Evolutionary conservation across 92 coral and sea anemone species (phyloP).

Genomic region (Diadumene lineata): DNA sequence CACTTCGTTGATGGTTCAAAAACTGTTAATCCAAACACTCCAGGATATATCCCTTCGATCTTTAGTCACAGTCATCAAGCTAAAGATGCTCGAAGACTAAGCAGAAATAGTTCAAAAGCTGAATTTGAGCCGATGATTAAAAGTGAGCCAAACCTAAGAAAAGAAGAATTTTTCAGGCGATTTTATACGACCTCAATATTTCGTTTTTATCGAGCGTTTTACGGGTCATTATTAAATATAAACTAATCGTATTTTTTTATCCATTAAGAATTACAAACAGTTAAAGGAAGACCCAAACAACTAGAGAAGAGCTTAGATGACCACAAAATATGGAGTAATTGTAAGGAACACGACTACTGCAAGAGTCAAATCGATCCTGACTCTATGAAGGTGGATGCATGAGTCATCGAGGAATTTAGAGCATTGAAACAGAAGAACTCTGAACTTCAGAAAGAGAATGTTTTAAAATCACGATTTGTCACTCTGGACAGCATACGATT

Average conservation of each 20-base stretch:
- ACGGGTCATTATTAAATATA: not conserved
- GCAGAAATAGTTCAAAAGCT: conserved; percentile 37
- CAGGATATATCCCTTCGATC: conserved; percentile 28
- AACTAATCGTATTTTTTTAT: not conserved
- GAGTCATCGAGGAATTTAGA: conserved; percentile 27
- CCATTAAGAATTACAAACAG: conserved; percentile 30
- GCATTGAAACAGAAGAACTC: conserved; percentile 25
- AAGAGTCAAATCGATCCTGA: conserved; percentile 35
- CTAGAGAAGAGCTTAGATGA: conserved; percentile 28
- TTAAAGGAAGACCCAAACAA: not conserved
- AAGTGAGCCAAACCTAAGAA: conserved; percentile 42
- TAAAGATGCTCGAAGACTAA: conserved; percentile 33
- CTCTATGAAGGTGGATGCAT: conserved; percentile 26
- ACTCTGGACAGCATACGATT: conserved; percentile 29
- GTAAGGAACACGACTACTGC: conserved; percentile 43
- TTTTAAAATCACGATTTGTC: conserved; percentile 21
- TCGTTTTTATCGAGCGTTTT: not conserved
- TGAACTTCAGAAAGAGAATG: conserved; percentile 48
- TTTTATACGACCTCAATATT: not conserved
- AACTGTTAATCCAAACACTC: conserved; percentile 36
- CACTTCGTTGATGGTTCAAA: conserved; percentile 51
- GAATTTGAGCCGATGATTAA: conserved; percentile 10
- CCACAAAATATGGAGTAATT: conserved; percentile 48
- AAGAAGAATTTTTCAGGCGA: conserved; percentile 33
- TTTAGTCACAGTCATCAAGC: conserved; percentile 35